Conservation (phyloP, 2,888 invertebrate species). For the Chymomyza fuscimana region DNA sequence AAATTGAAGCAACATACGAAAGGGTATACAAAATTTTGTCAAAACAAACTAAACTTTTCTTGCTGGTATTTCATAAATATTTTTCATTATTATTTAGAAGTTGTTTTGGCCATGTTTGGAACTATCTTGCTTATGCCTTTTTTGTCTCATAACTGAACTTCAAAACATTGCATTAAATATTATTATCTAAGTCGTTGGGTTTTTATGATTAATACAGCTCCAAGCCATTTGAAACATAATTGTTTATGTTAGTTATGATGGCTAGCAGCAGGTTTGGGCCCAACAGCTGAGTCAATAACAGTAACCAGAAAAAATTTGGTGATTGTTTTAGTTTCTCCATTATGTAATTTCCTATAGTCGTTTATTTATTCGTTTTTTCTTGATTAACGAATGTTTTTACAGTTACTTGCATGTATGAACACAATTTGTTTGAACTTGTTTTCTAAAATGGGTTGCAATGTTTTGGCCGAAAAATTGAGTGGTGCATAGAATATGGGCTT, state of each 20-base stretch:
- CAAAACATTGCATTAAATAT: neutral
- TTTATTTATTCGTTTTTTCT: constrained; percentile 15
- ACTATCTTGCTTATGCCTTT: neutral
- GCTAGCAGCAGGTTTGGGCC: constrained; percentile 32
- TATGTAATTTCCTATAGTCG: constrained; percentile 40
- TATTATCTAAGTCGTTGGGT: neutral
- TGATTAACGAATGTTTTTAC: constrained; percentile 35
- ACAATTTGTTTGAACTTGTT: neutral
- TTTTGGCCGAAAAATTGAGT: neutral
- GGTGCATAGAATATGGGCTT: neutral
- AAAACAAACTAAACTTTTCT: neutral
- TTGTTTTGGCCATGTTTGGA: constrained; percentile 48
- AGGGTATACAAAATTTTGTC: neutral
- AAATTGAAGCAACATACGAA: no score
- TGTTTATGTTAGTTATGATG: constrained; percentile 26
- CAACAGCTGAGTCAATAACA: constrained; percentile 4
- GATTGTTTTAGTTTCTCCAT: constrained; percentile 38
- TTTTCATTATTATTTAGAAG: constrained; percentile 35
- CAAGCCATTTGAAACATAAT: constrained; percentile 38
- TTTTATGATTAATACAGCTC: constrained; percentile 16
- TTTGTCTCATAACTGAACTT: neutral
- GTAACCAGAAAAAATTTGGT: neutral
- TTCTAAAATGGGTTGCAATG: neutral
- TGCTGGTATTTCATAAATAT: constrained; percentile 10
- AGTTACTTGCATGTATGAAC: neutral